Percentiles rank a stretch among this genome's conserved stretches.
Conservation (phyloP, 1,140 invertebrate genomes). For the Drosophila persimilis region DNA sequence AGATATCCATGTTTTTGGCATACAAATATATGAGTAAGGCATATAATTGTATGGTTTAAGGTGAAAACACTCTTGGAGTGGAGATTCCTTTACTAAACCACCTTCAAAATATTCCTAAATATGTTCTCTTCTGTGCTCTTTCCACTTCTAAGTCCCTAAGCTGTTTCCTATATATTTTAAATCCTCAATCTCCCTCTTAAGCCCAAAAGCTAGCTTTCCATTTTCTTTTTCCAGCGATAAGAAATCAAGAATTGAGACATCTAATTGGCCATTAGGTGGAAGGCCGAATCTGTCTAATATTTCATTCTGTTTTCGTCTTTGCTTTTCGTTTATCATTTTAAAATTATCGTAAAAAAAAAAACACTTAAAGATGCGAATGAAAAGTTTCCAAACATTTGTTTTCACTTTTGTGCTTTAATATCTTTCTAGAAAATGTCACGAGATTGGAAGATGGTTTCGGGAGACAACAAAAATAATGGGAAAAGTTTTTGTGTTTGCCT, state of each 20-base stretch:
- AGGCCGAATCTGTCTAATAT: constrained; percentile 1
- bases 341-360: constrained; percentile 14
- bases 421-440: neutral
- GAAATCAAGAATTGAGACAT: constrained; percentile 9
- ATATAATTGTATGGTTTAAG: too few species aligned
- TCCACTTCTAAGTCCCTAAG: neutral
- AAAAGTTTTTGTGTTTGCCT: constrained; percentile 3
- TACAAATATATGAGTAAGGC: too few species aligned
- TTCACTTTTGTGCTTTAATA: constrained; percentile 9
- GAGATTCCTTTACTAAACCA: neutral
- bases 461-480: neutral
- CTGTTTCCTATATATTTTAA: too few species aligned
- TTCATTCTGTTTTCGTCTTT: constrained; percentile 13
- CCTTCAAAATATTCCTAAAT: neutral
- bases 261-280: constrained; percentile 29
- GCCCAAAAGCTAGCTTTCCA: constrained; percentile 14
- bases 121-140: too few species aligned
- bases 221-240: constrained; percentile 12
- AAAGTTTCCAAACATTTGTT: neutral
- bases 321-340: constrained; percentile 5
- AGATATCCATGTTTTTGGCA: too few species aligned
- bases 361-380: neutral
- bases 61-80: too few species aligned
- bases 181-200: neutral
- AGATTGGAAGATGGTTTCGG: too few species aligned